Percentiles rank a stretch among this genome's conserved stretches.
Conservation (phyloP, 2,888 invertebrate species). For the Nymphalis polychloros region DNA sequence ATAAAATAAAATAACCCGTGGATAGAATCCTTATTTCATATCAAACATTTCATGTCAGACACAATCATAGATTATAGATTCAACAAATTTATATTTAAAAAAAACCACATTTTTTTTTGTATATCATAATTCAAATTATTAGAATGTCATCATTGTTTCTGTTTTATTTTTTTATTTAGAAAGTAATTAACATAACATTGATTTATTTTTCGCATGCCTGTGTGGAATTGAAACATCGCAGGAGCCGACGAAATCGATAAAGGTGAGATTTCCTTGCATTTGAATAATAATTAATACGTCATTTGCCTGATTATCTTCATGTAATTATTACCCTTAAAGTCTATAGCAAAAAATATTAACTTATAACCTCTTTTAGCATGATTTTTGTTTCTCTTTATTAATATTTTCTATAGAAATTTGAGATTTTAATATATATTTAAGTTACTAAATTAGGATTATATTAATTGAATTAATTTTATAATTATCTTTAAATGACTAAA, state of each 20-base stretch:
- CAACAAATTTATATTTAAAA: too few species aligned
- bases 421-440: conserved; percentile 7
- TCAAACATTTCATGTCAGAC: too few species aligned
- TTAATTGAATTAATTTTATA: not conserved
- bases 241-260: conserved; percentile 77
- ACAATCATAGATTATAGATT: too few species aligned
- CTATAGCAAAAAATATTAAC: not conserved
- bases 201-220: conserved; percentile 56
- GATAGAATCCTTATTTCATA: too few species aligned
- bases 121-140: too few species aligned
- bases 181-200: conserved; percentile 29
- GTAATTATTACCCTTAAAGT: not conserved
- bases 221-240: conserved; percentile 47
- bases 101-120: too few species aligned
- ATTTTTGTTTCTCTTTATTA: conserved; percentile 11
- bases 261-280: conserved; percentile 58
- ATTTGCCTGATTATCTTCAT: conserved; percentile 8
- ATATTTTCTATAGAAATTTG: conserved; percentile 14
- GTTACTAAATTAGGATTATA: too few species aligned
- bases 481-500: not conserved
- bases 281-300: conserved; percentile 2
- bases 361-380: conserved; percentile 16
- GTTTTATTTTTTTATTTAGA: not conserved
- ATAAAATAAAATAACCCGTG: too few species aligned
- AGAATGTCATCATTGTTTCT: not conserved